Base-by-base conservation (phyloP, 64 coral and sea anemone species). In the Stichodactyla mertensii region DNA sequence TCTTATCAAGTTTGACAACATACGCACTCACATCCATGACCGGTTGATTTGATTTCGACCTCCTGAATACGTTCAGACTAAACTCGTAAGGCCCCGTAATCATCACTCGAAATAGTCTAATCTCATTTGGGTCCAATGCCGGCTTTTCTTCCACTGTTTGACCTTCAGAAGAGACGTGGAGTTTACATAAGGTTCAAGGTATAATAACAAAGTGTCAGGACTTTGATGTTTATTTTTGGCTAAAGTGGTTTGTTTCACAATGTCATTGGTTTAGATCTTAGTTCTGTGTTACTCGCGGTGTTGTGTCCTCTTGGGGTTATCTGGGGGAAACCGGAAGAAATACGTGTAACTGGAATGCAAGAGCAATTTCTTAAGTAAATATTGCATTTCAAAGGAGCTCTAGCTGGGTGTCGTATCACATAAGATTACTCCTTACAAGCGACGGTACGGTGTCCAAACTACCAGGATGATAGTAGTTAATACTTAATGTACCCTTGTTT, bases 241-340 rank as follows among this genome's bases (percentile, higher is more conserved):
- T 74, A 74, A 74, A 74, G 69, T 74, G 69, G 22, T 74, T 74
- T 74, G 69, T 74, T 27, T 74, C 69, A 74, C 12, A 74, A 74
- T 9, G 69, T 74, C 69, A 74, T 31, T 23, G 22, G 69, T 74
- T 74, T 31, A 27, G 10, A 74, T 74, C 23, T 31, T n/a, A 74
- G 24, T n/a, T n/a, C 26, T 74, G n/a, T 13, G 8, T 74, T 11
- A 74, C 69, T 23, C 12, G 24, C 69, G 22, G 64, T 8, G 19
- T n/a, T 23, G 19, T 20, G 18, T n/a, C 10, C 24, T 27, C 24
- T 74, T 74, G 69, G 69, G 62, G 69, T 74, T 74, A 74, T 74
- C 69, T 10, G 10, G 36, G 31, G 7, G 7, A 27, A 61, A 74
- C 69, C 69, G 69, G 69, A 74, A 74, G 69, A 31, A 74, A 31